These are phyloP conservation scores for Rotaria magnacalcarata DNA, from an alignment of 2,888 invertebrate genomes.

Conservation along the genomic window DNA sequence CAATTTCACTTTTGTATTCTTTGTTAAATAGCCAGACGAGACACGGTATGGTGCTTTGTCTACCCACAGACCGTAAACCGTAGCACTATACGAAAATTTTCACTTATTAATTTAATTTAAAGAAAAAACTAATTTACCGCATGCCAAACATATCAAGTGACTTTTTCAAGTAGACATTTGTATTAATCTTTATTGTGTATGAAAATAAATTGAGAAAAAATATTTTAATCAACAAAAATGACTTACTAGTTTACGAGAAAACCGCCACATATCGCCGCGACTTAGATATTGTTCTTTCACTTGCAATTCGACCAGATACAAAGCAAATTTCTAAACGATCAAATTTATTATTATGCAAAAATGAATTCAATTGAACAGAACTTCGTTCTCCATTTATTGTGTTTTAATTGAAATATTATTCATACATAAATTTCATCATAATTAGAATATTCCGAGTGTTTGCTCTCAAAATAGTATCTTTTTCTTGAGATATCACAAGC, in stretches of 20 bases:
- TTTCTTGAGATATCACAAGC: no score
- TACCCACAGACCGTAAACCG: background rate
- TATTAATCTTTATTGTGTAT: background rate
- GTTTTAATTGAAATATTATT: no score
- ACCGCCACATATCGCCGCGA: conserved; percentile 94
- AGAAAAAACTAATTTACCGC: background rate
- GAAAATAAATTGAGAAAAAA: no score
- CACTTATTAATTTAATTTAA: background rate
- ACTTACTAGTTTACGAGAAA: conserved; percentile 58
- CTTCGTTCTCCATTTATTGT: no score
- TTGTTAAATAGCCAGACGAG: conserved; percentile 23
- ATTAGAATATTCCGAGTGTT: no score
- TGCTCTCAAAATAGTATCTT: no score
- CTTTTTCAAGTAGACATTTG: conserved; percentile 8
- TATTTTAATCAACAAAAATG: no score
- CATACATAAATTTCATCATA: no score
- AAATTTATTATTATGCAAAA: no score
- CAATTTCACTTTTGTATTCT: conserved; percentile 15
- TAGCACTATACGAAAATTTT: background rate
- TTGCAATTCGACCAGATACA: conserved; percentile 86
- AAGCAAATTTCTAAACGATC: background rate
- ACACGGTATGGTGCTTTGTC: background rate
- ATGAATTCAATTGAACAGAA: no score
- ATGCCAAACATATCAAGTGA: background rate
- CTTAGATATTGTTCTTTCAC: conserved; percentile 97